Evolutionary conservation across 2,888 invertebrate species (phyloP).

Genomic region (Drosophila hawaiiensis): DNA sequence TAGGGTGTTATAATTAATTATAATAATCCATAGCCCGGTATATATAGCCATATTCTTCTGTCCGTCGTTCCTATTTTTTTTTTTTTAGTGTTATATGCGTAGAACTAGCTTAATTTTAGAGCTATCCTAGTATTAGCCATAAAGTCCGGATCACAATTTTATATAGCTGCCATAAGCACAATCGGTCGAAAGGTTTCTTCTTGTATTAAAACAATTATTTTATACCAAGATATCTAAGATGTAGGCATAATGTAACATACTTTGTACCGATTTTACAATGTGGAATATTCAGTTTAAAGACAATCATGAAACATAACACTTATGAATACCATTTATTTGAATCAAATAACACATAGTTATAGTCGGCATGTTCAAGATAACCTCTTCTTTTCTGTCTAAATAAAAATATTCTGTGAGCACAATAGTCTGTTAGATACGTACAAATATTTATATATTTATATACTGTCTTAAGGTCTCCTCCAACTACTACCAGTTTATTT

Average conservation of each 20-base stretch:
- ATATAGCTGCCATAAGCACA: neutral
- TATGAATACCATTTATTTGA: neutral
- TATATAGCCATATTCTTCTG: neutral
- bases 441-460: neutral
- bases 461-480: neutral
- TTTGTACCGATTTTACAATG: rapidly evolving
- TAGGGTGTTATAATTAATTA: neutral
- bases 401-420: neutral
- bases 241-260: neutral
- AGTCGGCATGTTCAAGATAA: neutral
- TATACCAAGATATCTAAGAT: neutral
- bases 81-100: neutral
- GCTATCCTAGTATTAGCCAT: too few relatives aligned
- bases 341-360: neutral
- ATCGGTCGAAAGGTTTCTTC: neutral
- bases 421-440: neutral
- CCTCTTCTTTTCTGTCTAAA: neutral
- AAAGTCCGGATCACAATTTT: neutral
- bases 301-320: neutral
- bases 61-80: neutral
- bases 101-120: too few relatives aligned
- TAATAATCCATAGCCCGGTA: rapidly evolving
- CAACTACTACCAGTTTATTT: neutral
- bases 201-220: neutral
- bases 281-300: neutral